phyloP scores from a whole-genome alignment of 2,888 invertebrate genomes.

The Orthosia gracilis region DNA sequence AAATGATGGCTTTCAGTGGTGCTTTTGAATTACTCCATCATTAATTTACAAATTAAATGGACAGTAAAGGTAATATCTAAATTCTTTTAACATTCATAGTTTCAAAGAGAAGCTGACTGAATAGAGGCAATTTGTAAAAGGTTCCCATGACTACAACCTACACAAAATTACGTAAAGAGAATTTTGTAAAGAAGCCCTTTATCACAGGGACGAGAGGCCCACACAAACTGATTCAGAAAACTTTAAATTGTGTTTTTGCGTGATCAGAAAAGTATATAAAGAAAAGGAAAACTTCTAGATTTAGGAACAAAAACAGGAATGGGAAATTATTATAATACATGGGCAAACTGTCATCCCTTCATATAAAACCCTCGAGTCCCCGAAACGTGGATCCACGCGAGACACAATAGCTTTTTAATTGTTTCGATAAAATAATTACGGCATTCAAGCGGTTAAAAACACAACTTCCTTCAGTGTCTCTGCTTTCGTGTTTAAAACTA shows the following conservation, averaged over 20 bases:
- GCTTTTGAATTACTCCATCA: constrained; percentile 1
- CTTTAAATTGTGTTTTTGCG: constrained; percentile 48
- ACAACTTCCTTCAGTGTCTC: no score
- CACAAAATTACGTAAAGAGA: constrained; percentile 39
- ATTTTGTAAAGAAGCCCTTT: constrained; percentile 36
- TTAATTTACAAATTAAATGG: constrained; percentile 10
- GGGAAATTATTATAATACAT: constrained; percentile 17
- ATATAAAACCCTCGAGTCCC: no score
- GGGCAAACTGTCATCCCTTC: no score
- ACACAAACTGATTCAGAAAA: constrained; percentile 30
- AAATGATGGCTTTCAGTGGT: not conserved
- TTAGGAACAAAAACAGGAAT: constrained; percentile 1
- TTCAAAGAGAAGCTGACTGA: constrained; percentile 24
- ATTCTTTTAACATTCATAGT: constrained; percentile 22
- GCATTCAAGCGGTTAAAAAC: no score
- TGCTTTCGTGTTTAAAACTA: no score
- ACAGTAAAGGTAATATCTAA: not conserved
- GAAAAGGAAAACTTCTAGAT: not conserved
- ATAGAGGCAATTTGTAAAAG: constrained; percentile 39
- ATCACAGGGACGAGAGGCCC: constrained; percentile 15
- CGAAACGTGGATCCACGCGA: no score
- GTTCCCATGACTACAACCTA: constrained; percentile 25
- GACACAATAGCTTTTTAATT: no score
- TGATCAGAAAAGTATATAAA: constrained; percentile 48
- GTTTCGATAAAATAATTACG: no score